Evolutionary conservation across 1,140 invertebrate genomes (phyloP).

Genomic region (Bemisia tabaci): DNA sequence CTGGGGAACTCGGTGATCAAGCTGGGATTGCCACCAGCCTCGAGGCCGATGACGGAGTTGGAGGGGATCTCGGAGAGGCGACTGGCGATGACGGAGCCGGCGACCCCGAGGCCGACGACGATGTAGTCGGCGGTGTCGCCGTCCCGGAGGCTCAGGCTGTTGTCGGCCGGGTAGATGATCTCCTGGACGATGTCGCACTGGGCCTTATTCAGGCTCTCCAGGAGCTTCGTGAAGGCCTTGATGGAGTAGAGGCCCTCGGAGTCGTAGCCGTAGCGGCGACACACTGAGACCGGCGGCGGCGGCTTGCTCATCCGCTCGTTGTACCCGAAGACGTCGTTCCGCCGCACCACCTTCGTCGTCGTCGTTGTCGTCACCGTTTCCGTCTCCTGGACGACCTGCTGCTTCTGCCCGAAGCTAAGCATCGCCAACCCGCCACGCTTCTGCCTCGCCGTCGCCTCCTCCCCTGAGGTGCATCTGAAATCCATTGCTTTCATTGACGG

Average conservation of each 20-base stretch:
- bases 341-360: not conserved
- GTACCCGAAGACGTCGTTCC: not conserved
- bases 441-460: not conserved
- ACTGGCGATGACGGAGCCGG: slow-evolving; percentile 3
- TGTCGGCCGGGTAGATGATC: slow-evolving; percentile 8
- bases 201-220: not conserved
- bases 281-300: slow-evolving; percentile 1
- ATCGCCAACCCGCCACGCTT: not conserved
- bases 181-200: not conserved
- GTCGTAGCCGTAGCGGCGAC: slow-evolving; percentile 2
- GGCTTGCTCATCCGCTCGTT: not conserved
- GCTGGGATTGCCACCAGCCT: slow-evolving; percentile 1
- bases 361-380: not conserved
- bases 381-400: not conserved
- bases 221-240: slow-evolving; percentile 5
- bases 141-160: slow-evolving; percentile 1
- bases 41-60: not conserved
- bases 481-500: no score
- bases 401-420: not conserved
- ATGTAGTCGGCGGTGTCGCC: slow-evolving; percentile 1
- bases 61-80: not conserved
- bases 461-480: not conserved
- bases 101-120: slow-evolving; percentile 3
- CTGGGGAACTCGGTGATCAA: slow-evolving; percentile 6
- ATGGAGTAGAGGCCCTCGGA: slow-evolving; percentile 4